A percentile compares a stretch with the other conserved stretches of the same genome.
Conservation (phyloP, 2,888 invertebrate genomes). For the Serripes groenlandicus region DNA sequence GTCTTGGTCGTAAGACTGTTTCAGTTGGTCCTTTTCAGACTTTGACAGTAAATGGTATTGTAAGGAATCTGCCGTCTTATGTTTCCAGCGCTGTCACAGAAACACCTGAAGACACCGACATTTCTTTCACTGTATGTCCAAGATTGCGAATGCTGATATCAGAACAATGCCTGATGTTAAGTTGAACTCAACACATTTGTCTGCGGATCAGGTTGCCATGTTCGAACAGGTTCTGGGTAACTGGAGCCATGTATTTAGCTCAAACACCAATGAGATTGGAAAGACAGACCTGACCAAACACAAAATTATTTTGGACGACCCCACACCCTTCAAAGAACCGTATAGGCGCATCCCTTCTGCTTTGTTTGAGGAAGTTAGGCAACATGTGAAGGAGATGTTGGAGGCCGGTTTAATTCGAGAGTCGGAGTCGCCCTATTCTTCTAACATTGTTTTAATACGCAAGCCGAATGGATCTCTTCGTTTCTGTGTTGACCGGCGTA, state of each 20-base stretch:
- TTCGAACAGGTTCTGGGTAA: not conserved
- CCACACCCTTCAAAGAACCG: constrained; percentile 33
- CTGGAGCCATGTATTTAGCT: not conserved
- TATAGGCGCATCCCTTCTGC: constrained; percentile 40
- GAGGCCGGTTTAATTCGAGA: constrained; percentile 26
- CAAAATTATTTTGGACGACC: constrained; percentile 32
- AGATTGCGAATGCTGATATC: too few relatives aligned
- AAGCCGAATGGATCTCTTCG: too few relatives aligned
- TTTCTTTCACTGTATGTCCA: not conserved
- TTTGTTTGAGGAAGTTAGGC: constrained; percentile 40
- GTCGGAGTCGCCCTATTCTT: not conserved
- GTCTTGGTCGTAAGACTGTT: not conserved
- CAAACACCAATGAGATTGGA: constrained; percentile 28
- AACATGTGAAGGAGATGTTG: constrained; percentile 47
- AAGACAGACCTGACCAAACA: constrained; percentile 32
- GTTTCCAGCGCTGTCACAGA: not conserved
- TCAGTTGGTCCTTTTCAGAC: not conserved
- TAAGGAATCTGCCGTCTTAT: not conserved
- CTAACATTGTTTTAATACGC: not conserved
- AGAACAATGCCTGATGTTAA: not conserved
- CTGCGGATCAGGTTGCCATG: not conserved
- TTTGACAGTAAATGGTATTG: not conserved
- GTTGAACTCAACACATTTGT: not conserved
- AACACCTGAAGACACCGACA: not conserved
- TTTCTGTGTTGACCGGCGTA: too few relatives aligned